phyloP scores from a whole-genome alignment of 2,888 invertebrate species.

The Sinelater perroti region DNA sequence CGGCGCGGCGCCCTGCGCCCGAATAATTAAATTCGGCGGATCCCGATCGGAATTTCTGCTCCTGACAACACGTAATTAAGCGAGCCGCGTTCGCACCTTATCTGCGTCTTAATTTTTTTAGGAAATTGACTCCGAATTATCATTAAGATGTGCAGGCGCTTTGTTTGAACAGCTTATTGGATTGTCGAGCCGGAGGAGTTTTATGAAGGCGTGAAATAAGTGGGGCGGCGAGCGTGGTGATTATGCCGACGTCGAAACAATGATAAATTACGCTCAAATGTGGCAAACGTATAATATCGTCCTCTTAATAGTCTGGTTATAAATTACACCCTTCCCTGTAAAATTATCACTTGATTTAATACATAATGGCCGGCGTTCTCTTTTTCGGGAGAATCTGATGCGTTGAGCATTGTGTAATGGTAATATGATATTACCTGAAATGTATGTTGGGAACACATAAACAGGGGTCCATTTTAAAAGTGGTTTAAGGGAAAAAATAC shows the following conservation, averaged over 20 bases:
- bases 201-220: constrained; percentile 6
- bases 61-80: constrained; percentile 19
- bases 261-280: constrained; percentile 21
- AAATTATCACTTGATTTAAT: background rate
- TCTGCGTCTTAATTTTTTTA: background rate
- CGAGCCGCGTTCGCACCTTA: constrained; percentile 1
- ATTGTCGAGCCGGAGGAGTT: constrained; percentile 1
- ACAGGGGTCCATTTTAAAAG: too few species aligned
- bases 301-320: constrained; percentile 11
- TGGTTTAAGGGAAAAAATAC: too few species aligned
- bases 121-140: background rate
- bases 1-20: background rate
- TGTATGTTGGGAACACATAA: too few species aligned
- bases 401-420: too few species aligned
- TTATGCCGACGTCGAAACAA: constrained; percentile 15
- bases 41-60: constrained; percentile 11
- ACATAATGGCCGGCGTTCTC: too few species aligned
- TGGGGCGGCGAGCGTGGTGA: constrained; percentile 3
- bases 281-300: constrained; percentile 11
- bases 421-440: too few species aligned
- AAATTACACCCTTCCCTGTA: constrained; percentile 2
- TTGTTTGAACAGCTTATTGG: too few species aligned
- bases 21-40: constrained; percentile 18
- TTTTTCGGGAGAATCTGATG: too few species aligned
- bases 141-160: background rate